Base-by-base conservation (phyloP, 2,888 invertebrate genomes). In the Athalia circularis region DNA sequence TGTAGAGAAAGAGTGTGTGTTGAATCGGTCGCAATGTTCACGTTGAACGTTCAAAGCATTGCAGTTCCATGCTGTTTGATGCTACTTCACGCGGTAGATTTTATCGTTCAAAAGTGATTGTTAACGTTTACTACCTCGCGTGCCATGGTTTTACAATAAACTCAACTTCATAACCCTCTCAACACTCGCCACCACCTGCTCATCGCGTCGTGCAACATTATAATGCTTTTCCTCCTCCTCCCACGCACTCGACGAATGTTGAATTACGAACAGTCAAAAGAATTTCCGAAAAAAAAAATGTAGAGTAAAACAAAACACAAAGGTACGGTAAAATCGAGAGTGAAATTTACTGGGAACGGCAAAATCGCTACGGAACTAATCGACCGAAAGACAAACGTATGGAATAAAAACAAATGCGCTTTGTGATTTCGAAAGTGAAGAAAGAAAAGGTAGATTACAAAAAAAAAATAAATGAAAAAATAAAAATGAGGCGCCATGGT, bases 111-210 rank as follows among this genome's bases (percentile, higher is more conserved):
- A 54, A 68, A 72, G 59, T 72, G 59, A 72, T 72, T 72, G 57
- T 72, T 48, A 61, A 72, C 72, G 47, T 72, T 72, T 57, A 72
- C 59, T 68, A 43, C 68, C 68, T 52, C 52, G 43, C 54, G 68
- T 68, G 68, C 52, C 29, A 54, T 9, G 68, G n/a, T 52, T 54
- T 68, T 29, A 68, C 54, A 54, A 68, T 68, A 68, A 48, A 68
- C 48, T 43, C 11, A 7, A n/a, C 7, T 65, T 1, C 48, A 11
- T 11, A 7, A 11, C 52, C 11, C 52, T 52, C 65, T 48, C n/a
- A 11, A 7, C n/a, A 3, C n/a, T 47, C 59, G n/a, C 59, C 59
- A 5, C 5, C 8, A 59, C 29, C 29, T 6, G 65, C 45, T 45
- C 64, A 65, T 65, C 65, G 65, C 47, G 48, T 7, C 11, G 47